Base-by-base conservation (phyloP, 2,113 vertebrate species). In the Nerophis ophidion region DNA sequence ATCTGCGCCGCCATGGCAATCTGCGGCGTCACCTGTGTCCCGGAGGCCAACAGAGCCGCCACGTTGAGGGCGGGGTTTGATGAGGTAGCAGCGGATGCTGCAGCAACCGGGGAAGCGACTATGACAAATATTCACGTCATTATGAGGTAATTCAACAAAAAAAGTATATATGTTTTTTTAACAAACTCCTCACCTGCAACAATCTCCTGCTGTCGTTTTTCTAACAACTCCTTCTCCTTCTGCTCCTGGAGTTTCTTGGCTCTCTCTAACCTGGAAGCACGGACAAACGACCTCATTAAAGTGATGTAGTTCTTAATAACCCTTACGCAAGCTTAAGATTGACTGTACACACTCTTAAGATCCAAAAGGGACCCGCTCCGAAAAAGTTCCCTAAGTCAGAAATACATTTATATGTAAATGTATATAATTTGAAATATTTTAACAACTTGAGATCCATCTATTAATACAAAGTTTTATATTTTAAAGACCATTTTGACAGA, bases 1-100 rank as follows among this genome's bases (percentile, higher is more conserved):
- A 99, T 98, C 49, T 98, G 97, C 47, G 96, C 97, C 44, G 97
- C 97, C 96, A 99, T 97, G 34, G 97, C 97, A 4, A 99, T 97
- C 76, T 99, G 97, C 71, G 96, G 97, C 11, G 96, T 98, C 66
- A 99, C 97, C 79, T 99, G 97, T 0, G 96, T 98, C 66, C 97
- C 97, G 0, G 96, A 97, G 0, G 96, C 97, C 84, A 99, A 87
- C 16, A 99, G 92, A 40, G 97, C 97, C 0, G 97, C 96, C 11
- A 99, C 96, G 1, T 99, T 98, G 66, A 98, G 92, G 12, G 92
- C 92, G 0, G 95, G 94, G 60, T 90, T 91, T n/a, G 94, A 87
- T 0, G 92, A 63, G 1, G 65, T 65, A 0, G 79, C 80, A 1
- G 79, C 78, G 7, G 83, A 75, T 4, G 75, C 76, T 1, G 67